Base-by-base conservation (phyloP, 2,888 invertebrate species). In the Catonia carolina region DNA sequence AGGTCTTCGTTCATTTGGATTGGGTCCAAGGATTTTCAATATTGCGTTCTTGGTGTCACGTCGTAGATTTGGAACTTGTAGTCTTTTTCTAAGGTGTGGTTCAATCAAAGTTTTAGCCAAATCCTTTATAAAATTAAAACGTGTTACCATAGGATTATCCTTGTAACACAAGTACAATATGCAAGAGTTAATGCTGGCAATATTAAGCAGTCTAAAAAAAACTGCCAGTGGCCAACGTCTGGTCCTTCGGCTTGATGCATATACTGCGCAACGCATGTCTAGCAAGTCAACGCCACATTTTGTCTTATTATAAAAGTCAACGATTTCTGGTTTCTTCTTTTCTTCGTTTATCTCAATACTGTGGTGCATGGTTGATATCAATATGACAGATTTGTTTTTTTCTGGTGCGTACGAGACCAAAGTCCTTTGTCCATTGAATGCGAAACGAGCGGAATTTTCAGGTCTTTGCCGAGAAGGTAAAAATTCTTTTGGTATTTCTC, bases 231-330 rank as follows among this genome's bases (percentile, higher is more conserved):
- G 55, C 55, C 55, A 55, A 14, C 48, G 31, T 20, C 42, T 49
- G 39, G 63, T 63, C 33, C 58, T 58, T 51, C 62, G 45, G 48
- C 63, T 59, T 12, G 58, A 60, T 18, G 62, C 59, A 52, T 63
- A 65, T 48, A 61, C 59, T 3, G 55, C 55, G 39, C 52, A 55
- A 6, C 33, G 51, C 55, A 55, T 59, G 31, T 52, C 55, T 10
- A 59, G 22, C 12, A 52, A 18, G 27, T 57, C 48, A 4, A 59
- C 51, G 5, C 47, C 55, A 52, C 10, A 17, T 45, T 59, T 59
- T 5, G 52, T 55, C n/a, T 2, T 27, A 22, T 59, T 59, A 22
- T 59, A 48, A 20, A 39, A 59, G 33, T 41, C 45, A 10, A 59
- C 52, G 3, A 59, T 48, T 55, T 55, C 55, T 4, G 48, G 59